These are phyloP conservation scores for Crotalus tigris DNA, from an alignment of 2,113 vertebrate genomes.

Conservation along the genomic window DNA sequence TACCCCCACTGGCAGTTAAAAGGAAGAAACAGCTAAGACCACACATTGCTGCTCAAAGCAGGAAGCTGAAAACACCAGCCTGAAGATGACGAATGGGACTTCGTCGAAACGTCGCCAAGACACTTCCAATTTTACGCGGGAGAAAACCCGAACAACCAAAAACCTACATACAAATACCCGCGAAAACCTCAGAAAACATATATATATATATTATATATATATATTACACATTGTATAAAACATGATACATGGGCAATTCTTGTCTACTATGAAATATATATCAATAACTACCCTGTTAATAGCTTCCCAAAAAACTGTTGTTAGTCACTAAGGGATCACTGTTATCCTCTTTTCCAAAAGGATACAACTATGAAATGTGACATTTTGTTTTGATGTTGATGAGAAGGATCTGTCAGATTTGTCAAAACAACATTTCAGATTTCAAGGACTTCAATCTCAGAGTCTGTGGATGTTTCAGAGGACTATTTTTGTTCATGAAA, in stretches of 20 bases:
- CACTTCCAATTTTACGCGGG: no score
- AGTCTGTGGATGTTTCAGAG: not conserved
- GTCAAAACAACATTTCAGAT: conserved; percentile 32
- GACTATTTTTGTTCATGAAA: not conserved
- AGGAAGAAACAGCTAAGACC: no score
- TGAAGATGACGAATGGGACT: no score
- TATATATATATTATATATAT: no score
- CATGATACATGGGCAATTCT: not conserved
- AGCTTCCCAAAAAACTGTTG: not conserved
- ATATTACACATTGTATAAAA: not conserved
- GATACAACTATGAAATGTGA: conserved; percentile 17
- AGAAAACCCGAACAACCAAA: no score
- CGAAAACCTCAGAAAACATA: no score
- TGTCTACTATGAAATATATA: not conserved
- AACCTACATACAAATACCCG: no score
- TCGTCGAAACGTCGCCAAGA: no score
- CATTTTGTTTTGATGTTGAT: conserved; percentile 28
- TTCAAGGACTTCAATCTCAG: conserved; percentile 15
- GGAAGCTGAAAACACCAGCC: no score
- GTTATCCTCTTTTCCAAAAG: conserved; percentile 8
- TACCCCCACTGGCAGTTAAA: no score
- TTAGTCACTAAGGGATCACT: not conserved
- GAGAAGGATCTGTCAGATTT: conserved; percentile 24
- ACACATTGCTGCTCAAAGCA: no score
- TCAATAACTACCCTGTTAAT: not conserved